Percentiles rank a stretch among this genome's conserved stretches.
Conservation (phyloP, 2,888 invertebrate species). For the Philonicus albiceps region DNA sequence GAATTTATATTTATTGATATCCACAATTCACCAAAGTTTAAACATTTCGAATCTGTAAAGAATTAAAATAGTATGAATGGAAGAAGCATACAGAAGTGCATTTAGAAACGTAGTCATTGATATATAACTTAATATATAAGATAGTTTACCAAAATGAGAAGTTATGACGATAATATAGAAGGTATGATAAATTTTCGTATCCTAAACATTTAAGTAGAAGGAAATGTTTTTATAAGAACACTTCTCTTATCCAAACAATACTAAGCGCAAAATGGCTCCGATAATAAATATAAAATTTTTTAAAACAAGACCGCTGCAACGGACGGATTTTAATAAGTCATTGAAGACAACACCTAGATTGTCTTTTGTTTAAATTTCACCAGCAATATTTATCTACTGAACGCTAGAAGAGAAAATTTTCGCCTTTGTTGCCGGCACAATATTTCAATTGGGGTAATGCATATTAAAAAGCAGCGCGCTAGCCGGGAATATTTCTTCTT, state of each 20-base stretch:
- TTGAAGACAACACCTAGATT: conserved; percentile 6
- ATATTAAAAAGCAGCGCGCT: conserved; percentile 2
- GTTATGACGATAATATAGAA: too few species aligned
- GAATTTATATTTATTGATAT: too few species aligned
- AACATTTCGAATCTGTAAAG: too few species aligned
- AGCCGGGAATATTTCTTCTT: background rate
- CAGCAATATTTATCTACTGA: background rate
- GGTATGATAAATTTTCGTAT: too few species aligned
- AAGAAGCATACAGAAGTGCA: too few species aligned
- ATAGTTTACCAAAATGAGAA: too few species aligned
- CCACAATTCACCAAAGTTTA: too few species aligned
- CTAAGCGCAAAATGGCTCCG: background rate
- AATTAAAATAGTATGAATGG: too few species aligned
- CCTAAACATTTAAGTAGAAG: background rate
- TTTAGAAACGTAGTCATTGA: too few species aligned
- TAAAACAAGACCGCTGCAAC: background rate
- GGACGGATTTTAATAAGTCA: background rate
- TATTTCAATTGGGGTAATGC: conserved; percentile 29
- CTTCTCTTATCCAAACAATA: background rate
- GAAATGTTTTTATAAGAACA: background rate
- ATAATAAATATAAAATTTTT: background rate
- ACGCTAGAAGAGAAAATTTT: background rate
- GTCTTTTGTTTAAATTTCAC: conserved; percentile 8
- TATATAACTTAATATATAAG: too few species aligned
- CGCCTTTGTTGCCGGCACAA: background rate